These are phyloP conservation scores for Glaucidium brasilianum DNA, from an alignment of 2,113 vertebrate species.

Conservation along the genomic window DNA sequence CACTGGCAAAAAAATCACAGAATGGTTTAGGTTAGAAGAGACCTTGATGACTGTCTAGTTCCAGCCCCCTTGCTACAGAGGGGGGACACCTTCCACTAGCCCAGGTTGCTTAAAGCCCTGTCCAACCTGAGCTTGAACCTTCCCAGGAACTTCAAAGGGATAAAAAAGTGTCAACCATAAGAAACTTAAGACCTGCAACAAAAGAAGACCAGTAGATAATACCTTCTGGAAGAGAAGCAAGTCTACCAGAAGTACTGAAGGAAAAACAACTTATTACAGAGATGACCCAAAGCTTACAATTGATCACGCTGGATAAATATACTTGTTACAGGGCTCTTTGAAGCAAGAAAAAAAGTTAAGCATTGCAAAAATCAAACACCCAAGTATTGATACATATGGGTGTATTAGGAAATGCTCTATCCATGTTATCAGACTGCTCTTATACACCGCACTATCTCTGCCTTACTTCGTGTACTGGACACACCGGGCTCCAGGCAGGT, in stretches of 20 bases:
- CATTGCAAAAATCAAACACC: neutral
- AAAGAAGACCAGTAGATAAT: neutral
- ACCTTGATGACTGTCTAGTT: too few species aligned
- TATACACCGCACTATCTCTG: accelerated
- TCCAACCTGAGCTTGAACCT: too few species aligned
- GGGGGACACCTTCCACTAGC: too few species aligned
- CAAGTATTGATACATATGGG: accelerated
- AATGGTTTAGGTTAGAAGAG: too few species aligned
- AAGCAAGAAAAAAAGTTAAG: neutral
- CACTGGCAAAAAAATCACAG: neutral
- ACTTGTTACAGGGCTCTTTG: too few species aligned
- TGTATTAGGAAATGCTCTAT: neutral
- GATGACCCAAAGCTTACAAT: neutral
- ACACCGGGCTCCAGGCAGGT: neutral
- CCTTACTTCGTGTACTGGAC: neutral
- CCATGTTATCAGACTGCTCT: accelerated
- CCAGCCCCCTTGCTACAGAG: too few species aligned
- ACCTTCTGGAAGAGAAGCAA: accelerated
- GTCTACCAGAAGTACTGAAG: neutral
- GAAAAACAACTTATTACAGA: neutral
- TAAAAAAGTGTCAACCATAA: too few species aligned
- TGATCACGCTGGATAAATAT: accelerated
- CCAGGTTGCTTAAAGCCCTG: too few species aligned
- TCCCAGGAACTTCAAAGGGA: too few species aligned
- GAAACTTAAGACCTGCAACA: neutral